Evolutionary conservation across 2,888 invertebrate species (phyloP).

Genomic region (Stenoptilia bipunctidactyla): DNA sequence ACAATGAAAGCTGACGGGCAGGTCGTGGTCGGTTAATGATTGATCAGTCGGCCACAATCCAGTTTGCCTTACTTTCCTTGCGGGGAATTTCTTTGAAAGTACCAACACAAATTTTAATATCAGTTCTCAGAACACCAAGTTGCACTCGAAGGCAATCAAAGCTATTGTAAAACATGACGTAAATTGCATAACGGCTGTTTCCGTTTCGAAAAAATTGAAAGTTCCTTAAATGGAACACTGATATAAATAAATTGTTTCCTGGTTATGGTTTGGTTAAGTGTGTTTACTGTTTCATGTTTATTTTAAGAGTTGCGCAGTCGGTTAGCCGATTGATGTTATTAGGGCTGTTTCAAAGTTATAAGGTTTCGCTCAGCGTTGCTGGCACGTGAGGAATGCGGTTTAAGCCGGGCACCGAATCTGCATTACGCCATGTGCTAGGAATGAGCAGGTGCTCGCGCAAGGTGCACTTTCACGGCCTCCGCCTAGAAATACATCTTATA

Average conservation of each 20-base stretch:
- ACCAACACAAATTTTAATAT: conserved; percentile 18
- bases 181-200: neutral
- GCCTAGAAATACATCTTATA: conserved; percentile 4
- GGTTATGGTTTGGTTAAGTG: neutral
- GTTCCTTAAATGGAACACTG: neutral
- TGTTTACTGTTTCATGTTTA: neutral
- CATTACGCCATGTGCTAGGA: conserved; percentile 56
- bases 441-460: conserved; percentile 53
- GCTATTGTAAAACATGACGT: conserved; percentile 1
- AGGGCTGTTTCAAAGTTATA: no score
- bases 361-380: conserved; percentile 4
- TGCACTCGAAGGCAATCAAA: neutral
- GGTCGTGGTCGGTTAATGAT: conserved; percentile 42
- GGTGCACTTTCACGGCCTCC: conserved; percentile 52
- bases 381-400: conserved; percentile 33
- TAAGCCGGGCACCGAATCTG: conserved; percentile 43
- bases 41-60: conserved; percentile 32
- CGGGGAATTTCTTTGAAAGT: conserved; percentile 41
- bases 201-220: neutral
- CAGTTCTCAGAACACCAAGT: neutral
- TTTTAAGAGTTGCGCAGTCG: no score
- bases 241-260: neutral
- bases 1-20: conserved; percentile 52
- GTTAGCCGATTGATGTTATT: no score
- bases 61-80: conserved; percentile 44